Evolutionary conservation across 2,888 invertebrate species (phyloP).

Genomic region (Teinopalpus imperialis): DNA sequence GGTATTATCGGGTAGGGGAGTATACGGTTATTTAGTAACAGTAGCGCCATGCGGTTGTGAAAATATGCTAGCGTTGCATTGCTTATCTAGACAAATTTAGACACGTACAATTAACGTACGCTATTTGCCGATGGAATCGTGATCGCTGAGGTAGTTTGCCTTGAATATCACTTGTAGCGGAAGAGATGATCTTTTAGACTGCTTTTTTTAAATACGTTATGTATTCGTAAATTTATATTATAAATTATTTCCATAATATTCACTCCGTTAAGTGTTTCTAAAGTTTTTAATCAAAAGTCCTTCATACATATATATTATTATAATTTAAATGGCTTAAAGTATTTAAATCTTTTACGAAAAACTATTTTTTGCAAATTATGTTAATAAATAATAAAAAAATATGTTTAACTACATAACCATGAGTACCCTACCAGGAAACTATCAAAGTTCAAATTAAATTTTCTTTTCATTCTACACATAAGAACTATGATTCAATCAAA

Average conservation of each 20-base stretch:
- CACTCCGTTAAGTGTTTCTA: neutral
- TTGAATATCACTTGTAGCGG: constrained; percentile 6
- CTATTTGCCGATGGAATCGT: constrained; percentile 3
- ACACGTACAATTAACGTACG: constrained; percentile 19
- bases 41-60: constrained; percentile 47
- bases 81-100: constrained; percentile 24
- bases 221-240: too few relatives aligned
- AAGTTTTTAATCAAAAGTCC: constrained; percentile 3
- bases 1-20: constrained; percentile 64
- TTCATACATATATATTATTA: constrained; percentile 6
- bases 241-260: constrained; percentile 3
- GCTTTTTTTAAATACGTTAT: too few relatives aligned
- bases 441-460: too few relatives aligned
- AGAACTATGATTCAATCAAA: too few relatives aligned
- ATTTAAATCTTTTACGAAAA: constrained; percentile 12
- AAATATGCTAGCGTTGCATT: constrained; percentile 42
- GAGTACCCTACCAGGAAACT: too few relatives aligned
- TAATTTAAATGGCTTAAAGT: constrained; percentile 10
- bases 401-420: too few relatives aligned
- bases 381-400: too few relatives aligned
- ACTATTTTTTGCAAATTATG: constrained; percentile 7
- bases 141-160: constrained; percentile 1
- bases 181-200: too few relatives aligned
- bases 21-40: constrained; percentile 58
- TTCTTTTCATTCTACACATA: too few relatives aligned